Evolutionary conservation across 92 coral and sea anemone genomes (phyloP), one percentile per base, ranked within the genome.

Genomic region (Metridium senile): DNA sequence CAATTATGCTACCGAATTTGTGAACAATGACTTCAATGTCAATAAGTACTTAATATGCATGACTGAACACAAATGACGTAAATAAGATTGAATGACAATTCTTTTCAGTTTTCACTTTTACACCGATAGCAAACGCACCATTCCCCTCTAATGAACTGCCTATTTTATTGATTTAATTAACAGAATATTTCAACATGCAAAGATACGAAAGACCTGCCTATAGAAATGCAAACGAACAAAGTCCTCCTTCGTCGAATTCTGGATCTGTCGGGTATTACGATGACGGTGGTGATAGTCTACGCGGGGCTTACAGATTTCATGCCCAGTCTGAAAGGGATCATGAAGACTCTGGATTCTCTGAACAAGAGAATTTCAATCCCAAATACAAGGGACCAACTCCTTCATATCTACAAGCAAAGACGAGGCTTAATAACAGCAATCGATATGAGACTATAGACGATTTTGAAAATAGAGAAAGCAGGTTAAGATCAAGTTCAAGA

Each of bases 291-390:
- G 66, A 61, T 8, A 61, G 19, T 23, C 66, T 7, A 61, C n/a
- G n/a, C n/a, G 22, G 31, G 18, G 3, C 23, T 11, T 18, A 61
- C 30, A 23, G 1, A 21, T 22, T 2, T 6, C 31, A 17, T 9
- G 17, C 8, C 13, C 13, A 13, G 6, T 4, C 6, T 39, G 49
- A 39, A 39, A 23, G 66, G 30, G 66, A 26, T 18, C 7, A 23
- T 27, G 66, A 61, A 26, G 66, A 61, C 22, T 61, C 66, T 61
- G 66, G 16, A 21, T 13, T 54, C 17, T 54, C 59, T 54, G 59
- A 54, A 13, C 25, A 13, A 54, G 23, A 9, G 26, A 17, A 4
- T 4, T 8, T 8, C 8, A 45, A 8, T 45, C 17, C 17, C 17
- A 17, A 45, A 8, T 17, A 45, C 52, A 8, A 45, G 8, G 23